Percentiles rank a stretch among this genome's conserved stretches.
Conservation (phyloP, 2,888 invertebrate genomes). For the Thecophora atra region DNA sequence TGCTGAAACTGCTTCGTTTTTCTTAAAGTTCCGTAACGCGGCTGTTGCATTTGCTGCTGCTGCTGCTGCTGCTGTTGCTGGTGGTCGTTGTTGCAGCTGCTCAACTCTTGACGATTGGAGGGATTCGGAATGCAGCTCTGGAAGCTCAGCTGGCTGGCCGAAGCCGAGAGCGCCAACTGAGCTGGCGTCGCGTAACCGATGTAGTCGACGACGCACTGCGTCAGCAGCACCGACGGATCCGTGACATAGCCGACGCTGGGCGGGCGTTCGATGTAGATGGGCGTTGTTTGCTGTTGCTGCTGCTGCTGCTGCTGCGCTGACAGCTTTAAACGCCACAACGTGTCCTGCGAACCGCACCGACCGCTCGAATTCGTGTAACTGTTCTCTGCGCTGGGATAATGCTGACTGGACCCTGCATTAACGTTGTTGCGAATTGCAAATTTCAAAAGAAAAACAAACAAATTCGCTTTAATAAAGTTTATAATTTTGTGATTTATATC, state of each 20-base stretch:
- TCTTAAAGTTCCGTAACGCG: conserved; percentile 57
- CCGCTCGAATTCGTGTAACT: conserved; percentile 57
- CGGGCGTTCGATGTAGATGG: conserved; percentile 59
- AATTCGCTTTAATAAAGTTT: conserved; percentile 8
- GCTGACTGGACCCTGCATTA: conserved; percentile 52
- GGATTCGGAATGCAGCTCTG: conserved; percentile 45
- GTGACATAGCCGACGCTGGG: conserved; percentile 52
- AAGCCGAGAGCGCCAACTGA: conserved; percentile 49
- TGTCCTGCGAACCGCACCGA: conserved; percentile 55
- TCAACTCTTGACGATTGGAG: conserved; percentile 37
- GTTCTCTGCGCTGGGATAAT: conserved; percentile 52
- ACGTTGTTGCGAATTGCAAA: conserved; percentile 14
- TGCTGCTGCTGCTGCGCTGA: conserved; percentile 47
- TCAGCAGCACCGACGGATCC: conserved; percentile 41
- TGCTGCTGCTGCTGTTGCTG: conserved; percentile 34
- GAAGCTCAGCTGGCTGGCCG: conserved; percentile 46
- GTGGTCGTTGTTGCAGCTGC: conserved; percentile 37
- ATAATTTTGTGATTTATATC: not conserved
- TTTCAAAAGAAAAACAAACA: no score
- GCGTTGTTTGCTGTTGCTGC: conserved; percentile 44
- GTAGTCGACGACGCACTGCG: conserved; percentile 56
- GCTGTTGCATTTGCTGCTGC: conserved; percentile 54
- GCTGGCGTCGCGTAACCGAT: conserved; percentile 55
- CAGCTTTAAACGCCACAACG: conserved; percentile 58
- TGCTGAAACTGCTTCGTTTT: conserved; percentile 56